Evolutionary conservation across 2,113 vertebrate genomes (phyloP).

Genomic region (Vimba vimba): DNA sequence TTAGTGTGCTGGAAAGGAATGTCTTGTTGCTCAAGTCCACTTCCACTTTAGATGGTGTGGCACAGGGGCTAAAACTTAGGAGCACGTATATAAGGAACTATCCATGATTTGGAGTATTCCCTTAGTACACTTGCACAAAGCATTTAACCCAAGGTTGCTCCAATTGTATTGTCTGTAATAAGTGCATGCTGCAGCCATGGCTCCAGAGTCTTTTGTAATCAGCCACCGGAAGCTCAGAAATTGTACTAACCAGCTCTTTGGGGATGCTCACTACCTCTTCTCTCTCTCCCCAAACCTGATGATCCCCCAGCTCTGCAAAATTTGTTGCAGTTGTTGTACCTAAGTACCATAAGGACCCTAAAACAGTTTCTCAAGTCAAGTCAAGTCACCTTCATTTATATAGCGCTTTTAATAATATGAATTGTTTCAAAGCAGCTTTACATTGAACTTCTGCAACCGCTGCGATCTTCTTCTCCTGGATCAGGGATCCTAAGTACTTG

Average conservation of each 20-base stretch:
- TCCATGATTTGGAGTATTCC: not conserved
- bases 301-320: not conserved
- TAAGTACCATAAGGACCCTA: not conserved
- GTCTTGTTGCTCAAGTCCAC: not conserved
- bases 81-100: not conserved
- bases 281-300: not conserved
- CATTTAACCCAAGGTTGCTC: not conserved
- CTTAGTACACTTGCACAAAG: not conserved
- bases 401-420: too few species aligned
- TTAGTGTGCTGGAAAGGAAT: not conserved
- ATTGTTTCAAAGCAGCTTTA: too few species aligned
- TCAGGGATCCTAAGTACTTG: too few species aligned
- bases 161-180: not conserved
- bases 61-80: not conserved
- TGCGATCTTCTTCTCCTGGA: too few species aligned
- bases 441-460: too few species aligned
- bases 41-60: not conserved
- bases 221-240: not conserved
- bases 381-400: too few species aligned
- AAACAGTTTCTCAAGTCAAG: too few species aligned
- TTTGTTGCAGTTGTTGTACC: not conserved
- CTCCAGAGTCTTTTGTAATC: not conserved
- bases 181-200: not conserved
- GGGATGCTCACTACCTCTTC: not conserved
- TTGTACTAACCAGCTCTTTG: not conserved